Base-by-base conservation (phyloP, 2,888 invertebrate species). In the Trilocha varians region DNA sequence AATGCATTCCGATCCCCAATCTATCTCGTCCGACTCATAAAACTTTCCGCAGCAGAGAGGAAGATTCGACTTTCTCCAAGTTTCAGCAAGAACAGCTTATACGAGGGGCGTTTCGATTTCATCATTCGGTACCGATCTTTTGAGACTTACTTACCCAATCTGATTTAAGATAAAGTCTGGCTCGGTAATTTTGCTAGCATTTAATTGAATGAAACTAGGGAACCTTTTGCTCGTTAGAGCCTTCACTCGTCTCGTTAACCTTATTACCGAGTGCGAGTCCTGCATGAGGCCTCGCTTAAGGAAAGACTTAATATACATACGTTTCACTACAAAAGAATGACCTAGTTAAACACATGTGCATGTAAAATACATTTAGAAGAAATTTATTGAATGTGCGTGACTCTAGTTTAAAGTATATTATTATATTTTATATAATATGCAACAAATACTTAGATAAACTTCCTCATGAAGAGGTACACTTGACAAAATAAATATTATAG, bases 11-110 rank as follows among this genome's bases (percentile, higher is more conserved):
- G 59, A 62, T 65, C 65, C 65, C 65, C 71, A 69, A 76, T 77
- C 70, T 71, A 77, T 77, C 69, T 74, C 70, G 65, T 72, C 70
- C 71, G 69, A 66, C 60, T 70, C 72, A 71, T 78, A 75, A 77
- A 80, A 78, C 73, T 78, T 80, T 69, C 62, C 59, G 60, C 62
- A 57, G 57, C 61, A 65, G 65, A 66, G 64, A 63, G 51, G 56
- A 59, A 55, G 65, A 64, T 59, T 62, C 60, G 60, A 70, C 65
- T 75, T 68, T 57, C 59, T 55, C 59, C 53, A 67, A 78, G 61
- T 72, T 77, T 65, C 62, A 58, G 69, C 60, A 51, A 59, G 59
- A 65, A 67, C 62, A 60, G 60, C 45, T 48, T 48, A 50, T 54
- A 48, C 44, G 49, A 50, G 44, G 46, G 46, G 49, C 32, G 53